Percentiles rank a stretch among this genome's conserved stretches.
Conservation (phyloP, 2,113 vertebrate genomes). For the Struthidea cinerea region DNA sequence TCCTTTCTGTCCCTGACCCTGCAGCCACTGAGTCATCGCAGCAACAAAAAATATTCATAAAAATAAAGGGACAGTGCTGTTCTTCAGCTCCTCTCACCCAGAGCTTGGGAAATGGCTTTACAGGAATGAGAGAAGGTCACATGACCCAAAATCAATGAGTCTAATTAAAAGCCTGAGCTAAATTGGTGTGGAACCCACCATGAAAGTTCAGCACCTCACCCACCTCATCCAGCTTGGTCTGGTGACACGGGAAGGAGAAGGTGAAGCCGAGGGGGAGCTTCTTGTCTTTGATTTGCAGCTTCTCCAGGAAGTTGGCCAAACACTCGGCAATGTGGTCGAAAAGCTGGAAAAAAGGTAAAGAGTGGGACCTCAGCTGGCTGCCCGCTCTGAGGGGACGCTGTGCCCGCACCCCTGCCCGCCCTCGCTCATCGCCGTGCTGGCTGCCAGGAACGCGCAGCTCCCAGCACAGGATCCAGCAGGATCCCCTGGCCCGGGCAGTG, state of each 20-base stretch:
- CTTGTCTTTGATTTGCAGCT: constrained; percentile 89
- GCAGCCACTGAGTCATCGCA: background rate
- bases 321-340: constrained; percentile 95
- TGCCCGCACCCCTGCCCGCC: accelerated
- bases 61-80: background rate
- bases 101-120: background rate
- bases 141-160: background rate
- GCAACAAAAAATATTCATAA: background rate
- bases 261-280: constrained; percentile 95
- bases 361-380: background rate
- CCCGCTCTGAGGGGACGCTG: accelerated
- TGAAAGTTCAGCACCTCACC: background rate
- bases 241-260: constrained; percentile 93
- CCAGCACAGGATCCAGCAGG: background rate
- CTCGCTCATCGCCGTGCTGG: accelerated
- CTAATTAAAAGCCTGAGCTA: background rate
- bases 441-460: background rate
- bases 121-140: background rate
- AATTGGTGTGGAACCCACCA: background rate
- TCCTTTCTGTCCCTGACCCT: background rate
- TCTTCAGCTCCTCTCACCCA: background rate
- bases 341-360: constrained; percentile 68
- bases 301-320: constrained; percentile 89
- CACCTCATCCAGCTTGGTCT: constrained; percentile 95
- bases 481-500: background rate